Conservation (phyloP, 2,888 invertebrate species). For the Acronicta leporina region DNA sequence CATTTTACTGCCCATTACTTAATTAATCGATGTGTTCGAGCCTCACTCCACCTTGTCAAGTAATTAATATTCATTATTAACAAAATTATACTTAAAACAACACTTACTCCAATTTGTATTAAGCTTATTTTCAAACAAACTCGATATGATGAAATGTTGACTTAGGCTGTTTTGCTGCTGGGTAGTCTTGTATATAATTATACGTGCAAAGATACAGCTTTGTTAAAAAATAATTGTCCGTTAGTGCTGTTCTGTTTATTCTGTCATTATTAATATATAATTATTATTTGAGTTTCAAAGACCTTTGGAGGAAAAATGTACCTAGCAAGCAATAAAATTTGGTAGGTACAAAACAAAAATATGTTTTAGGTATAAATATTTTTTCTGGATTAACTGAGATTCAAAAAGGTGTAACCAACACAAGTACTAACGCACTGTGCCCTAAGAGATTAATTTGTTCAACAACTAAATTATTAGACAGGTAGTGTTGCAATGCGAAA, state of each 20-base stretch:
- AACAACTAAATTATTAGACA: no score
- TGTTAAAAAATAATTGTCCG: slow-evolving; percentile 27
- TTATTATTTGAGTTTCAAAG: slow-evolving; percentile 24
- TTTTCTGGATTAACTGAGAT: no score
- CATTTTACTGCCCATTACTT: slow-evolving; percentile 27
- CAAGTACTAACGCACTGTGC: no score
- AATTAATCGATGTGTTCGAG: slow-evolving; percentile 11
- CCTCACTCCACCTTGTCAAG: background rate
- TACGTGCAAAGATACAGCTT: slow-evolving; percentile 27
- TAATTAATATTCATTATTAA: slow-evolving; percentile 14
- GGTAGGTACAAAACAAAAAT: no score
- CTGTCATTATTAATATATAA: slow-evolving; percentile 15
- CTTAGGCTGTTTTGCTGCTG: slow-evolving; percentile 22
- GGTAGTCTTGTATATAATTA: slow-evolving; percentile 21
- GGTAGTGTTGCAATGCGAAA: no score
- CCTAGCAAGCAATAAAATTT: no score
- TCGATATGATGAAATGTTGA: slow-evolving; percentile 13
- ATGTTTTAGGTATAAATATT: no score
- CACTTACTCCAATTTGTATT: slow-evolving; percentile 11
- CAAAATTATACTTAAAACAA: slow-evolving; percentile 2
- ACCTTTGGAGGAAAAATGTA: no score
- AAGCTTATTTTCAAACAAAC: slow-evolving; percentile 22
- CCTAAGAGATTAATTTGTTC: no score
- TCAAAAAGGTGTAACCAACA: no score
- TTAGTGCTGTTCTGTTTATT: slow-evolving; percentile 23